phyloP scores from a whole-genome alignment of 1,140 invertebrate genomes.

The Drosophila bocki region DNA sequence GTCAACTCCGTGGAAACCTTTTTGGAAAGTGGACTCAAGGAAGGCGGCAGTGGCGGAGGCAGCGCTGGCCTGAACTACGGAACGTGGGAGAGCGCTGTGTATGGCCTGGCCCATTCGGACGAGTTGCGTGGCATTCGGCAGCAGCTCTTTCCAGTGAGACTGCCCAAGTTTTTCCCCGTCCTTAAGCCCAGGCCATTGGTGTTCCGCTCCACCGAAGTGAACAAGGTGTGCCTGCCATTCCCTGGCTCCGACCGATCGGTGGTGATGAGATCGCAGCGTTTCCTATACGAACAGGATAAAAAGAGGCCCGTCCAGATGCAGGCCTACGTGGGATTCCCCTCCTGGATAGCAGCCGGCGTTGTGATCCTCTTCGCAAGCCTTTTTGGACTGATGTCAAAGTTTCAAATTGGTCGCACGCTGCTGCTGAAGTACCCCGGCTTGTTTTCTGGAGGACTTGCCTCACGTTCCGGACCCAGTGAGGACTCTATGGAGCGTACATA shows the following conservation, averaged over 20 bases:
- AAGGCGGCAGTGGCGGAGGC: constrained; percentile 45
- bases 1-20: constrained; percentile 92
- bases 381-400: constrained; percentile 89
- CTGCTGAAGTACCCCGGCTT: constrained; percentile 90
- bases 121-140: constrained; percentile 88
- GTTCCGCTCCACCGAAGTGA: constrained; percentile 87
- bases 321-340: constrained; percentile 87
- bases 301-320: constrained; percentile 90
- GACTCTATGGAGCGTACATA: constrained; percentile 87
- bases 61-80: constrained; percentile 88
- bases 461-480: constrained; percentile 89
- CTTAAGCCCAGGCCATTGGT: constrained; percentile 86
- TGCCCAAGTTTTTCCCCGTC: constrained; percentile 88
- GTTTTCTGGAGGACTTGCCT: constrained; percentile 90
- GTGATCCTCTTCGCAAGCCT: constrained; percentile 87
- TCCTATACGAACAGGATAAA: constrained; percentile 89
- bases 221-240: constrained; percentile 89
- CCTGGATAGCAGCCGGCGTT: constrained; percentile 75
- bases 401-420: constrained; percentile 87
- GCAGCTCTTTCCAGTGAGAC: constrained; percentile 88
- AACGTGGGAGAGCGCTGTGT: constrained; percentile 93
- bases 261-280: constrained; percentile 91
- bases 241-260: constrained; percentile 93
- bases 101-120: constrained; percentile 88
- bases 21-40: constrained; percentile 85